Base-by-base conservation (phyloP, 1,140 invertebrate species). In the Drosophila repleta region DNA sequence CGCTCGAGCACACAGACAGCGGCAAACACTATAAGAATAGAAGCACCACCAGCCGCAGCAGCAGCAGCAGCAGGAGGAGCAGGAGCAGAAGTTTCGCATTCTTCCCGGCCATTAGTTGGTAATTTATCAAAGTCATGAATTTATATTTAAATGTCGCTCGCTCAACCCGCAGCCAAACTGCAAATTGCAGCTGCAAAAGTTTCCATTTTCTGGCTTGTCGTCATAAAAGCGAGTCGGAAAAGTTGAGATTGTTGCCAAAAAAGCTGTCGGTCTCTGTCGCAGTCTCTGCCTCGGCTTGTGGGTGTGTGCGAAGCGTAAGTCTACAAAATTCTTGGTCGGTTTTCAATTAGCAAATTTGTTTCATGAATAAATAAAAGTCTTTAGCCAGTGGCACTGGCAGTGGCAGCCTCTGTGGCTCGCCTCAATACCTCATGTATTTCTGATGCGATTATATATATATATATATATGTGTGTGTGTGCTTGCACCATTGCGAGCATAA, bases 121-220 rank as follows among this genome's bases (percentile, higher is more conserved):
- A 89, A 81, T 89, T 88, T 89, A 89, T 89, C 84, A 89, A 89
- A 84, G 84, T 89, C 84, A 78, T 82, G 79, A 87, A 87, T 79
- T 72, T 73, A 43, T 67, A 80, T 76, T 60, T 66, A 70, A 62
- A 41, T 48, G 45, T 39, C 35, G 6, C 26, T 49, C 53, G 24
- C 20, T 0, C 21, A 11, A n/a, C n/a, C 24, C 26, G 48, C 48
- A 11, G 41, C 41, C 32, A 37, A 75, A 70, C 61, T 80, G 78
- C 73, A 77, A 64, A 73, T 70, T 81, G 74, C 74, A 77, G 69
- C 76, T 78, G 79, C 79, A 82, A 82, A 82, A 56, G 81, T 82
- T 64, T 62, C 45, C 43, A 76, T 74, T 65, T 71, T 51, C 52
- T 43, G 57, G 74, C 53, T 69, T 75, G 58, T 79, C 80, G 58